phyloP scores from a whole-genome alignment of 2,888 invertebrate genomes.

The Tanaodytes sp. region DNA sequence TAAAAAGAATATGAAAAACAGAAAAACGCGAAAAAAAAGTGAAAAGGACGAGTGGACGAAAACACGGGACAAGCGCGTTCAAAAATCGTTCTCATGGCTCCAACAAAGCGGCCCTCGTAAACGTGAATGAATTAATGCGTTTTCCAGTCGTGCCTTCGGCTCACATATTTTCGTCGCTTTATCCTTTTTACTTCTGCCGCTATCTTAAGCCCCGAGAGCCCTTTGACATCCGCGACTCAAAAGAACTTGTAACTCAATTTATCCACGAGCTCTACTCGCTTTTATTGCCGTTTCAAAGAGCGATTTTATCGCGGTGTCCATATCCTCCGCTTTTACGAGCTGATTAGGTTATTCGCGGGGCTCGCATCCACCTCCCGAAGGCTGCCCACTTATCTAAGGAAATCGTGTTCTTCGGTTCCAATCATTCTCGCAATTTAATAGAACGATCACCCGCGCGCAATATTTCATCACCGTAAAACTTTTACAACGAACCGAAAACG shows the following conservation, averaged over 20 bases:
- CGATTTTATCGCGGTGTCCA: constrained; percentile 52
- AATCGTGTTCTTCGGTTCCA: no score
- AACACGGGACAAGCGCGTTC: constrained; percentile 34
- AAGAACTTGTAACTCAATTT: constrained; percentile 53
- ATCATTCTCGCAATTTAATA: no score
- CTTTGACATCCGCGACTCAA: constrained; percentile 54
- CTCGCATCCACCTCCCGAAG: constrained; percentile 24
- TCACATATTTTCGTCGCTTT: constrained; percentile 49
- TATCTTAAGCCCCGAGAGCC: constrained; percentile 42
- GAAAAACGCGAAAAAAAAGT: not conserved
- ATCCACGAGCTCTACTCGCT: constrained; percentile 48
- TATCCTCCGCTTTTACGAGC: constrained; percentile 43
- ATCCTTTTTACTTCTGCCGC: constrained; percentile 40
- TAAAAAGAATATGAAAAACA: constrained; percentile 7
- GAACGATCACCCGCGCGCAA: no score
- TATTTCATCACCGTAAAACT: no score
- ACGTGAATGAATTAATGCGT: constrained; percentile 48
- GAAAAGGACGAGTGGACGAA: constrained; percentile 13
- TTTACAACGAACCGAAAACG: no score
- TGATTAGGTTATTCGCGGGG: constrained; percentile 51
- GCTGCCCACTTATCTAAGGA: no score
- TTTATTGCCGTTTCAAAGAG: constrained; percentile 52
- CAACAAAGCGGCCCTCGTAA: constrained; percentile 44
- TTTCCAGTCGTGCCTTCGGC: constrained; percentile 37
- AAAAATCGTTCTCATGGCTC: constrained; percentile 30